Evolutionary conservation across 2,113 vertebrate species (phyloP), one percentile per base, ranked within the genome.

Genomic region (Mormoops blainvillei): DNA sequence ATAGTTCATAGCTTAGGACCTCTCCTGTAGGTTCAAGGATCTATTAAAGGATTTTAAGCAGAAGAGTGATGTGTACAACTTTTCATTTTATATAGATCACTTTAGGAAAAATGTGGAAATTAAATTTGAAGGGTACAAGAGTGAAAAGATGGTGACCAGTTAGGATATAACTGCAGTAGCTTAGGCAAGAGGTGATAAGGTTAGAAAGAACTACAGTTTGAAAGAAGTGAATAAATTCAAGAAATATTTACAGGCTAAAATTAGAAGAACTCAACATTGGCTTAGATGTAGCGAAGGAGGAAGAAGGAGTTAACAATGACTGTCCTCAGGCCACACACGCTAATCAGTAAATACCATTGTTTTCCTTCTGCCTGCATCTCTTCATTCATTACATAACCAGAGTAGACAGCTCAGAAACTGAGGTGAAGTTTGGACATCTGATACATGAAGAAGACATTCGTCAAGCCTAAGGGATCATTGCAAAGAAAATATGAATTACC

Each of bases 371-470:
- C 56, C 81, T 74, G 0, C 3, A 22, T 58, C 45, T 58, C 48
- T 92, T 85, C 38, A 89, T 56, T 89, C 50, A 41, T 90, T 92
- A 43, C 48, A 15, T n/a, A 16, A 67, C 41, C 48, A 63, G 50
- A 97, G 52, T 24, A 76, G 81, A 77, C 22, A 91, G 33, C 38
- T 94, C 48, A 68, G 71, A 93, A 95, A 87, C 54, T 36, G 43
- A 96, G 26, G 28, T 73, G 18, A 74, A 70, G 7, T 78, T 50
- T 94, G 50, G 73, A 94, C 2, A n/a, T 50, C 45, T 63, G 38
- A 14, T 12, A 19, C 68, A 36, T n/a, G 7, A 77, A 67, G 24
- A 92, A 93, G 52, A 94, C 41, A 54, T 78, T 24, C 61, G 81
- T 95, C 41, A 74, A 83, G 41, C 26, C 74, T 56, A 33, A 67